Base-by-base conservation (phyloP, 2,797 vertebrate genomes). In the Aeoliscus strigatus region DNA sequence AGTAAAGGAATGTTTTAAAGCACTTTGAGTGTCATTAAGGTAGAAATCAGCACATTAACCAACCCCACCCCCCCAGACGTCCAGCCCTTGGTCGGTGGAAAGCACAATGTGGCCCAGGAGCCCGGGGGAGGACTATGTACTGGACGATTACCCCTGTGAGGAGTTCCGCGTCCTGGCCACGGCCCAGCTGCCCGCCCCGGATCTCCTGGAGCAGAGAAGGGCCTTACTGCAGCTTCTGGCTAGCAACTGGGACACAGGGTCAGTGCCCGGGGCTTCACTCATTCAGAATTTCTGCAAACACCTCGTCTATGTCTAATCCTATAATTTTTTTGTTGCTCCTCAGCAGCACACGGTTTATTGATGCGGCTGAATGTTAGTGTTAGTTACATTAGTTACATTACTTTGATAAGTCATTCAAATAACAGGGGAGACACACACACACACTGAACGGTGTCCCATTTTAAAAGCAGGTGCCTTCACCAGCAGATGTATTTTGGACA, bases 171-270 rank as follows among this genome's bases (percentile, higher is more conserved):
- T 70, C 5, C 71, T 90, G 73, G 74, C 76, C 48, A 83, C 86
- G 0, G 82, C 81, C 9, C 69, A 79, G 36, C 75, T 90, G 28
- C 15, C 66, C 0, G 50, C 31, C 18, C 4, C 65, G 5, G 4
- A 29, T 45, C 85, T 89, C 45, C 60, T 77, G 48, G 62, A 73
- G 57, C 90, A 90, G 73, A 85, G 88, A 42, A 24, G 3, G 25
- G 48, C 72, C 23, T 65, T 91, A 39, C 66, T 90, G 57, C 51
- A 59, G 42, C 75, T 89, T 39, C 72, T 91, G 70, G 71, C 75
- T 4, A 39, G 50, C 26, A 87, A 91, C 81, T 91, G 90, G 90
- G 78, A 87, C 31, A 75, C 81, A 1, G 89, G 89, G 90, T 91
- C 86, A 73, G n/a, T n/a, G n/a, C n/a, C n/a, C n/a, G n/a, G n/a